Conservation (phyloP, 2,113 vertebrate genomes). For the Todiramphus chloris region DNA sequence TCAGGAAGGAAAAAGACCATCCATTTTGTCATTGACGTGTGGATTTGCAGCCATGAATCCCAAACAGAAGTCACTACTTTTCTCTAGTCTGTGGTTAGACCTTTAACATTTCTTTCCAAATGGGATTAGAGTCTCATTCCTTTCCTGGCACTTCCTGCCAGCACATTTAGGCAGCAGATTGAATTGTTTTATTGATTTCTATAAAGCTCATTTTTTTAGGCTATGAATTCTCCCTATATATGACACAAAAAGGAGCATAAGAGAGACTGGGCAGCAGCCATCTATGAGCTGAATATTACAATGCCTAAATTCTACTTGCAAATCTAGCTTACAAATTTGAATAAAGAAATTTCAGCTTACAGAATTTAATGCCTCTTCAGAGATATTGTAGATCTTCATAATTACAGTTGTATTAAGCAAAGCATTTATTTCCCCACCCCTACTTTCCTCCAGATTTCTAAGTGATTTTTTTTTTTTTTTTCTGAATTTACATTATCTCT, state of each 20-base stretch:
- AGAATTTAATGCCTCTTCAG: background rate
- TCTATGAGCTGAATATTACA: background rate
- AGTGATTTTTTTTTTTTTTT: background rate
- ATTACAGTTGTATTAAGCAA: background rate
- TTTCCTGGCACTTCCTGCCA: background rate
- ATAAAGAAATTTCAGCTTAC: background rate
- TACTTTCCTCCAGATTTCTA: background rate
- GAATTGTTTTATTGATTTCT: background rate
- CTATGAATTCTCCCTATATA: background rate
- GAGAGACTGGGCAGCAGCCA: background rate
- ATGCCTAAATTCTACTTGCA: background rate
- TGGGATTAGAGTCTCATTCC: background rate
- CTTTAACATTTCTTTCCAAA: background rate
- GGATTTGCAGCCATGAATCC: background rate
- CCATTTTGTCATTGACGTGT: background rate
- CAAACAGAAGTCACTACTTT: background rate
- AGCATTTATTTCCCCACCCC: background rate
- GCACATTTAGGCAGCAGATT: background rate
- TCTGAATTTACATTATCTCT: background rate
- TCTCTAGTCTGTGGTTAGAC: background rate
- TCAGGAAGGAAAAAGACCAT: background rate
- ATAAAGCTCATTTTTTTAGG: background rate
- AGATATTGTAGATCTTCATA: background rate
- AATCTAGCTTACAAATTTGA: background rate
- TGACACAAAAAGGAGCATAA: background rate